A percentile compares a stretch with the other conserved stretches of the same genome.
phyloP scores from a whole-genome alignment of 2,888 invertebrate species.

The Mythimna vitellina region DNA sequence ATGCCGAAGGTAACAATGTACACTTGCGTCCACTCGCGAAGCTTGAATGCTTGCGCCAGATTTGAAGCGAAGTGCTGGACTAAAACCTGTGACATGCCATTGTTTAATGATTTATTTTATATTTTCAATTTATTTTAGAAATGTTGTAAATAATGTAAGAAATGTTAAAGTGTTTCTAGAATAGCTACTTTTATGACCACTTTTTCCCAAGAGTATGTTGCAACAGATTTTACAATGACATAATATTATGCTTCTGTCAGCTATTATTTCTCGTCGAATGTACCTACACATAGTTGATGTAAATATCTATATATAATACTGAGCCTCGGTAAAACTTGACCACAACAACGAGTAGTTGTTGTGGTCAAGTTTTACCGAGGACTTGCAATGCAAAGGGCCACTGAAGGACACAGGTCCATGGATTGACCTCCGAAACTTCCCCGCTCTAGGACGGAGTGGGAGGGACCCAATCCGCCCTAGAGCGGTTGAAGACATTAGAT shows the following conservation, averaged over 20 bases:
- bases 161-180: neutral
- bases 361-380: too few species aligned
- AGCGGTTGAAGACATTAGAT: too few species aligned
- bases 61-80: slow-evolving; percentile 78
- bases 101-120: slow-evolving; percentile 58
- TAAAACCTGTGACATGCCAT: slow-evolving; percentile 73
- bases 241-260: neutral
- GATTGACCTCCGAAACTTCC: too few species aligned
- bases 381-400: too few species aligned
- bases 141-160: neutral
- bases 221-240: neutral
- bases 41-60: slow-evolving; percentile 85
- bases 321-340: too few species aligned
- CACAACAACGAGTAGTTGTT: too few species aligned
- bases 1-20: slow-evolving; percentile 80
- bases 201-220: neutral
- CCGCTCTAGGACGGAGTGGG: too few species aligned
- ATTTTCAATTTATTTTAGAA: slow-evolving; percentile 13
- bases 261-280: neutral
- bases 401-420: too few species aligned
- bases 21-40: slow-evolving; percentile 84
- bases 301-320: neutral
- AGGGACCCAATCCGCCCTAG: too few species aligned
- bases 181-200: neutral
- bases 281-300: neutral